Evolutionary conservation across 2,113 vertebrate genomes (phyloP).

Genomic region (Reinhardtius hippoglossoides): DNA sequence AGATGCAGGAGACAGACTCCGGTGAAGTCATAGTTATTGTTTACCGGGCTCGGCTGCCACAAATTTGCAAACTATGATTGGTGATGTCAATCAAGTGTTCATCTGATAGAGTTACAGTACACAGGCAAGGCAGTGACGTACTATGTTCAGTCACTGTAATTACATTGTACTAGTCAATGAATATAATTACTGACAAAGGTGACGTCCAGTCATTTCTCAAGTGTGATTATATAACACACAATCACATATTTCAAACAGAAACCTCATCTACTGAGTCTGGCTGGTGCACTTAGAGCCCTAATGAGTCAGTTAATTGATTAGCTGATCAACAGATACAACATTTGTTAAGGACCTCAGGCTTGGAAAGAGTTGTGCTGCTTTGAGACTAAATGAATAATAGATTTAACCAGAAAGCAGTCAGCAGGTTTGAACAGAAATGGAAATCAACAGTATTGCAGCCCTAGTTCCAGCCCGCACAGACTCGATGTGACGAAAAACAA

Average conservation of each 20-base stretch:
- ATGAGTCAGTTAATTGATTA: not conserved
- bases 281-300: too few relatives aligned
- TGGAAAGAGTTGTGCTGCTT: too few relatives aligned
- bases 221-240: not conserved
- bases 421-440: too few relatives aligned
- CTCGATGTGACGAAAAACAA: too few relatives aligned
- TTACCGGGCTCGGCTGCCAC: constrained; percentile 5
- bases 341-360: too few relatives aligned
- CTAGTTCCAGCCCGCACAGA: too few relatives aligned
- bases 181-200: not conserved
- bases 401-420: too few relatives aligned
- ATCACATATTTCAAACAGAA: too few relatives aligned
- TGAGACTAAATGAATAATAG: too few relatives aligned
- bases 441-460: too few relatives aligned
- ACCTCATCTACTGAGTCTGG: too few relatives aligned
- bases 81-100: not conserved
- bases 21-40: not conserved
- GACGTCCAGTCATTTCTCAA: not conserved
- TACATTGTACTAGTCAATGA: not conserved
- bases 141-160: not conserved
- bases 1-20: not conserved
- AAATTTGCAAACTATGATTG: constrained; percentile 15
- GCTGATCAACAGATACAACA: not conserved
- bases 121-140: not conserved
- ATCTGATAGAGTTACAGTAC: not conserved